Base-by-base conservation (phyloP, 2,113 vertebrate genomes). In the Cervus canadensis region DNA sequence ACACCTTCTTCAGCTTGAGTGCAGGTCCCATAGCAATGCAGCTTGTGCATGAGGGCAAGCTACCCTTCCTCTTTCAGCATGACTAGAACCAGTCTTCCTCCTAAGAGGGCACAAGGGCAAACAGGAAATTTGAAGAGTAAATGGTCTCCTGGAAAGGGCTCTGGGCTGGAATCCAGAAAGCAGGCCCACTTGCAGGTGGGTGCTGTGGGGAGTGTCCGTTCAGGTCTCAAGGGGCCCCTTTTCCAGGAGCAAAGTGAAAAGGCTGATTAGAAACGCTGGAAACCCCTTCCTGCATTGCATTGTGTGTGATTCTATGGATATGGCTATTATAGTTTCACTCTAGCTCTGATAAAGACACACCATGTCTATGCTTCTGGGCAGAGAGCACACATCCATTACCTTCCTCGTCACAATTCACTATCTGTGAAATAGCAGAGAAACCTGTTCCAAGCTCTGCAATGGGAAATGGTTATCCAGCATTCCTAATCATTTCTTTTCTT, bases 81-180 rank as follows among this genome's bases (percentile, higher is more conserved):
- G 21, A 2, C 2, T 17, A 17, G 43, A 30, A 11, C 7, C 5
- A 1, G 30, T 50, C 16, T 59, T 93, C 26, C 17, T 78, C 12
- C 5, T 6, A 2, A 2, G 17, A 40, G 52, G 23, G 6, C 2
- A 1, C 12, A 45, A 17, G 19, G 3, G 7, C 25, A 7, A 10
- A 25, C 43, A 86, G 9, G n/a, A 64, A 10, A 28, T 23, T 2
- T 59, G 33, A 48, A 23, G 6, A 92, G 4, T 36, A 40, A 1
- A 1, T 0, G 2, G 3, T 30, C 4, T 48, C 48, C 1, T 89
- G 26, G 5, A 64, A 11, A 30, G 25, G 43, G 2, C 12, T 2
- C 12, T n/a, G 21, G 50, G 16, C 26, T 13, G 9, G 25, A 26
- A 21, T 50, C 54, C 25, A 45, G 57, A 79, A 48, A 21, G 26